Base-by-base conservation (phyloP, 2,797 vertebrate species). In the Nannoperca australis region DNA sequence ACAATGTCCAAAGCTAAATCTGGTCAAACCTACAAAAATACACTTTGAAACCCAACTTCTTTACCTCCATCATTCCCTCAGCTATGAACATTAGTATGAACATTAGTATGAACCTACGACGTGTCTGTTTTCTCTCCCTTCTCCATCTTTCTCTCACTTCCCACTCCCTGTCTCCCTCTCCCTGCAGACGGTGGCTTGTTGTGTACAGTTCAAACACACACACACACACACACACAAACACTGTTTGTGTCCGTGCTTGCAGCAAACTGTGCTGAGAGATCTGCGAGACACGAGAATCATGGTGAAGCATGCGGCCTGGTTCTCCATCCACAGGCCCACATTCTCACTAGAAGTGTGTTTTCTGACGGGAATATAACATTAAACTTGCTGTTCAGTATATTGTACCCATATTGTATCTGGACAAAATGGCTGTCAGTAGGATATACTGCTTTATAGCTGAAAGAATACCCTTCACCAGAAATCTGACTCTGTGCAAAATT, bases 61-160 rank as follows among this genome's bases (percentile, higher is more conserved):
- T 45, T 17, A 20, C 32, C 30, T 55, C 36, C 22, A 38, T 72
- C 22, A 9, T 54, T 53, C 53, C 22, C 67, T 59, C 62, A 44
- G 58, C 64, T 61, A 30, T 20, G 51, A 73, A 75, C n/a, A 59
- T 49, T 24, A 45, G 45, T 32, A 32, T 32, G 51, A 73, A 75
- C n/a, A 59, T 49, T 24, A 45, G 45, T 32, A 32, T 32, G 49
- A 73, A 76, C 53, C 18, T 24, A 18, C 40, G 59, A 73, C 13
- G 7, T 34, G 9, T 65, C 50, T 2, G 32, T 63, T 66, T 74
- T 87, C 62, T 71, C 78, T 66, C 56, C n/a, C 20, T 50, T 58
- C 27, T 79, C 72, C 34, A 18, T 60, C n/a, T 63, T 63, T 70
- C 66, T 85, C 83, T 85, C 82, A 73, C 85, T 85, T 82, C 78